phyloP scores from a whole-genome alignment of 2,113 vertebrate genomes.

The Crotophaga sulcirostris region DNA sequence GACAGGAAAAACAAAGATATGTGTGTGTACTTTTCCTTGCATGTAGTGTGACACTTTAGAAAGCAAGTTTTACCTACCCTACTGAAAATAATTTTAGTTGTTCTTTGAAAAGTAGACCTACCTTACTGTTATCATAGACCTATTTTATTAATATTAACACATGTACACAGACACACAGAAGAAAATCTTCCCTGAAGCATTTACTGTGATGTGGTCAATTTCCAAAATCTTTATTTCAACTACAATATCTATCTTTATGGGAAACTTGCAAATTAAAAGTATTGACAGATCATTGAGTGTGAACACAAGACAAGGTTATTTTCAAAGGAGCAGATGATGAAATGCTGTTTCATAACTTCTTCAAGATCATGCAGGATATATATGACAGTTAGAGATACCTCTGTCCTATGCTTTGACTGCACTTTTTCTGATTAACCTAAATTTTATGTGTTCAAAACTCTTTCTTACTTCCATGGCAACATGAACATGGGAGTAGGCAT shows the following conservation, averaged over 20 bases:
- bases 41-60: not conserved
- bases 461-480: not conserved
- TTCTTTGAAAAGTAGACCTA: not conserved
- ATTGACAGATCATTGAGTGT: not conserved
- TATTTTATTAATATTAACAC: not conserved
- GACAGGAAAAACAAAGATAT: not conserved
- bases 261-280: not conserved
- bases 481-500: not conserved
- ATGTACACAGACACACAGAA: not conserved
- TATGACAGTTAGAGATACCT: not conserved
- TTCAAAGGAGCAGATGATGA: not conserved
- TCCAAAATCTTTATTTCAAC: not conserved
- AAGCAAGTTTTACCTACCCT: not conserved
- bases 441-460: not conserved
- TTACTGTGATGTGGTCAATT: not conserved
- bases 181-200: not conserved
- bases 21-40: not conserved
- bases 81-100: not conserved
- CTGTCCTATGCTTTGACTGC: not conserved
- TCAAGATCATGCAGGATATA: not conserved
- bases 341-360: not conserved
- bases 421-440: not conserved
- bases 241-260: not conserved
- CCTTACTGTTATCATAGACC: not conserved
- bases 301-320: not conserved